Percentiles rank a stretch among this genome's conserved stretches.
phyloP scores from a whole-genome alignment of 1,140 invertebrate species.

The Pachypeltis micranthus region DNA sequence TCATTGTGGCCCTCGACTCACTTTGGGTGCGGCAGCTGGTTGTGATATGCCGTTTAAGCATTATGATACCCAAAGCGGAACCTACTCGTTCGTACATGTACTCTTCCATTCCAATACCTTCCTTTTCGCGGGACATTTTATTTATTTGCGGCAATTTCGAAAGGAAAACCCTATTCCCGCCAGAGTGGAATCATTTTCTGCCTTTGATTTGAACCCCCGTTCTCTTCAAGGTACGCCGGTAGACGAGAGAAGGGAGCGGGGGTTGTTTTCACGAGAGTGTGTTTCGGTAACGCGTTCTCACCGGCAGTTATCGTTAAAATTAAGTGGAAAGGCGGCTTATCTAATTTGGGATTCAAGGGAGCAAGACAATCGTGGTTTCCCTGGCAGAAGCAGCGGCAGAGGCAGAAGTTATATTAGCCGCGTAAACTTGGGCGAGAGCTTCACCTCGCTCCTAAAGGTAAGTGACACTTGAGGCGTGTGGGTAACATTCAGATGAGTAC shows the following conservation, averaged over 20 bases:
- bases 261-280: too few relatives aligned
- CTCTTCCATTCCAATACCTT: background rate
- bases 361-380: background rate
- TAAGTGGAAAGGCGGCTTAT: background rate
- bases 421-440: background rate
- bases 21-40: constrained; percentile 10
- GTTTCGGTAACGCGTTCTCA: too few relatives aligned
- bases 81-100: too few relatives aligned
- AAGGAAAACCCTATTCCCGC: background rate
- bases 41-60: constrained; percentile 7
- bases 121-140: constrained; percentile 4
- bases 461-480: background rate
- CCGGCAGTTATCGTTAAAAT: constrained; percentile 2
- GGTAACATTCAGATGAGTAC: background rate
- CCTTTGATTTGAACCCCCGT: background rate
- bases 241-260: too few relatives aligned
- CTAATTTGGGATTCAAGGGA: background rate
- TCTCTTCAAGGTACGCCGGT: too few relatives aligned
- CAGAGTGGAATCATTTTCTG: background rate
- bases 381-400: too few relatives aligned
- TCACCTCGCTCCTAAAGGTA: background rate
- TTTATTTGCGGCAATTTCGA: constrained; percentile 13
- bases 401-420: background rate
- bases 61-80: background rate
- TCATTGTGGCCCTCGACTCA: constrained; percentile 3